phyloP scores from a whole-genome alignment of 92 coral and sea anemone genomes.

The Parazoanthus atlanticus region DNA sequence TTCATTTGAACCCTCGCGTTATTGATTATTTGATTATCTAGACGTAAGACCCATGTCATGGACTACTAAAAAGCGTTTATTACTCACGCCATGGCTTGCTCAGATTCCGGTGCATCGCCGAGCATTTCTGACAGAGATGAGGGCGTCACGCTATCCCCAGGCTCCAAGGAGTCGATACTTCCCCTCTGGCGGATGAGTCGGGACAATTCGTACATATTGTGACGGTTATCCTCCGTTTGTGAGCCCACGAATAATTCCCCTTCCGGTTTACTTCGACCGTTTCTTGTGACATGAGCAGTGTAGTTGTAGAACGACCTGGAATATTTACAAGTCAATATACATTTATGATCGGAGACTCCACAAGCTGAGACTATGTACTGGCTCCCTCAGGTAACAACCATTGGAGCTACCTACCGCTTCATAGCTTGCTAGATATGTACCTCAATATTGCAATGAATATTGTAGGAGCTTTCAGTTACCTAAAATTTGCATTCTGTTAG shows the following conservation, averaged over 20 bases:
- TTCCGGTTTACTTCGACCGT: slow-evolving; percentile 18
- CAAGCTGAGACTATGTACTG: background rate
- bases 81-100: slow-evolving; percentile 68
- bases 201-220: slow-evolving; percentile 5
- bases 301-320: slow-evolving; percentile 34
- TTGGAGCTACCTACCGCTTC: background rate
- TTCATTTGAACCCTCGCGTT: background rate
- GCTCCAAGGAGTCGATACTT: slow-evolving; percentile 47
- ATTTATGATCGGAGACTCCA: background rate
- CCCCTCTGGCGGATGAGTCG: slow-evolving; percentile 46
- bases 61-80: background rate
- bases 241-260: background rate
- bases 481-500: no score
- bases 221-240: background rate
- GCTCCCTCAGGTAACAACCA: background rate
- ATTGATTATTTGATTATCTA: no score
- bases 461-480: no score
- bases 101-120: slow-evolving; percentile 41
- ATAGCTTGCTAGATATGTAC: background rate
- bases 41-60: background rate
- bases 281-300: slow-evolving; percentile 9
- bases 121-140: slow-evolving; percentile 46
- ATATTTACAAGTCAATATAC: background rate
- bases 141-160: slow-evolving; percentile 46
- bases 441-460: background rate